Base-by-base conservation (phyloP, 2,113 vertebrate species). In the Gymnogyps californianus region DNA sequence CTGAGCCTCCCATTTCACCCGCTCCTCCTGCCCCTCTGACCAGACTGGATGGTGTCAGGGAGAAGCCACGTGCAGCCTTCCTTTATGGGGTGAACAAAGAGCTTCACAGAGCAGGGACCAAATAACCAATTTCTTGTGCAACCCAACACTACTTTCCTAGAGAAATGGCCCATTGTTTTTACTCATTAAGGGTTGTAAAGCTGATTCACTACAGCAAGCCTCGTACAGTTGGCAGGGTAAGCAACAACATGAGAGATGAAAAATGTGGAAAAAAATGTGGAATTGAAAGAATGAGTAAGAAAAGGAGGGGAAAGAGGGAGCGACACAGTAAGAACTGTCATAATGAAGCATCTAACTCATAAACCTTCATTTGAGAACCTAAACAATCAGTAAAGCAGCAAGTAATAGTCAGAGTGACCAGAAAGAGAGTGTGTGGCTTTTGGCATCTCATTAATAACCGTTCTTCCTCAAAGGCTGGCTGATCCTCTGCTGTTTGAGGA, bases 21-120 rank as follows among this genome's bases (percentile, higher is more conserved):
- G 0, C 49, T 29, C 32, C 38, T 72, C 26, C 36, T 46, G 36
- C 21, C 17, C 26, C 29, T 69, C 66, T 52, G 28, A 36, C 22
- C 24, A 32, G 38, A 9, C 14, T n/a, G 9, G 32, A 31, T 0
- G 0, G 31, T 10, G 15, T 14, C 20, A 13, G 9, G 11, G 28
- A 75, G 51, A 55, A 82, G 46, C n/a, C n/a, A 54, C 0, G 0
- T 25, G 12, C 19, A 24, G 32, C 36, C 28, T 8, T 54, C 20
- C n/a, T 66, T 59, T 49, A 9, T 6, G 14, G 6, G 11, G n/a
- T 42, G 12, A 84, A 62, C 21, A 36, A 70, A 71, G 38, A 26
- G 7, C 51, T 85, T 76, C 32, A 6, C 4, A 5, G 31, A 83
- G 52, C 59, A n/a, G n/a, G 10, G 25, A 26, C 34, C 44, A 36